Percentiles rank a stretch among this genome's conserved stretches.
Conservation (phyloP, 2,888 invertebrate species). For the Parnassius apollo region DNA sequence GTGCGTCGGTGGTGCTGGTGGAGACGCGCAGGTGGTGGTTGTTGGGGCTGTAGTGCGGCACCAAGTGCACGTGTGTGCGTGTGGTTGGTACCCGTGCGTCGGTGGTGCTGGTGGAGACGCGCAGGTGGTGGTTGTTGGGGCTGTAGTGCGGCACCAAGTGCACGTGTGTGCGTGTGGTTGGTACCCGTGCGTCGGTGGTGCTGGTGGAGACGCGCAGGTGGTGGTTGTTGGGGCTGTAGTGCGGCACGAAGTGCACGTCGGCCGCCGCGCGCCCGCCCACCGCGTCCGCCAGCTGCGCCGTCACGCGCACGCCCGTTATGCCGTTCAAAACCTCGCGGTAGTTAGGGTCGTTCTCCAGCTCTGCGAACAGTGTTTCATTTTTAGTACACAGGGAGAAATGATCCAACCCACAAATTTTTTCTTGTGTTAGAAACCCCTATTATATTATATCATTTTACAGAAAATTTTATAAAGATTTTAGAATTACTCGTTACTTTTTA, state of each 20-base stretch:
- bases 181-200: conserved; percentile 88
- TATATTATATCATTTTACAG: no score
- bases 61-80: conserved; percentile 84
- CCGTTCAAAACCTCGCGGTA: conserved; percentile 84
- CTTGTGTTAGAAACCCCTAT: no score
- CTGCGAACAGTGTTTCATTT: conserved; percentile 36
- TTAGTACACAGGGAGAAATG: no score
- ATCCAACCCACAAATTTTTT: no score
- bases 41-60: conserved; percentile 90
- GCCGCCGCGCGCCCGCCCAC: conserved; percentile 84
- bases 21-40: conserved; percentile 81
- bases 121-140: conserved; percentile 52
- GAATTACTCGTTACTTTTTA: no score
- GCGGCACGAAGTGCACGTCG: conserved; percentile 87
- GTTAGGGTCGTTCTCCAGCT: conserved; percentile 78
- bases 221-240: conserved; percentile 90
- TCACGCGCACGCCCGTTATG: conserved; percentile 84
- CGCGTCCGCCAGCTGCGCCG: conserved; percentile 85
- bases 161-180: conserved; percentile 73
- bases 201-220: conserved; percentile 93
- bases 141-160: conserved; percentile 90
- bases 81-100: conserved; percentile 85
- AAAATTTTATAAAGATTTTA: no score
- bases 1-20: conserved; percentile 92
- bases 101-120: conserved; percentile 29